Conservation (phyloP, 2,797 vertebrate species). For the Tragelaphus oryx region DNA sequence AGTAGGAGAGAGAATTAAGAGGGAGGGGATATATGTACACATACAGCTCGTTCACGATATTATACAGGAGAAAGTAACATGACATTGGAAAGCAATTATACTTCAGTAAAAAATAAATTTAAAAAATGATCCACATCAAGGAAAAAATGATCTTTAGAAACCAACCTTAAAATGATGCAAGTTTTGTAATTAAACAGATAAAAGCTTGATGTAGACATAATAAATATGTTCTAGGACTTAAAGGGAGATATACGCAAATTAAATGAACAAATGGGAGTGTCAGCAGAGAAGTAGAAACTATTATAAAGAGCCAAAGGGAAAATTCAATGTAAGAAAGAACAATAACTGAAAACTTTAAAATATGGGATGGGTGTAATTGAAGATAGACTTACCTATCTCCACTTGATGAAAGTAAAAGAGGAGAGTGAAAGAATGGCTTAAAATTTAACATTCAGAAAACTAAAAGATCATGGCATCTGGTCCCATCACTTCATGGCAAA, state of each 20-base stretch:
- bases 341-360: not conserved
- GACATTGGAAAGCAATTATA: not conserved
- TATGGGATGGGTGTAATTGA: not conserved
- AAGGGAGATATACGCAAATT: not conserved
- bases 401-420: too few relatives aligned
- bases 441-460: too few relatives aligned
- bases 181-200: not conserved
- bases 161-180: not conserved
- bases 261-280: not conserved
- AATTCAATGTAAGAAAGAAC: not conserved
- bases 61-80: not conserved
- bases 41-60: not conserved
- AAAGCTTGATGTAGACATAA: not conserved
- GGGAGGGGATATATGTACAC: not conserved
- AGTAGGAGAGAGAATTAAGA: not conserved
- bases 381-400: not conserved
- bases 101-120: not conserved
- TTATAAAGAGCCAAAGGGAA: not conserved
- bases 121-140: not conserved
- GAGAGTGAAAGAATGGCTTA: too few relatives aligned
- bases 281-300: not conserved
- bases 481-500: too few relatives aligned
- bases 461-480: too few relatives aligned
- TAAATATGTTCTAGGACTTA: not conserved
- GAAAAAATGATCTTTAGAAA: not conserved